Evolutionary conservation across 2,888 invertebrate species (phyloP), one percentile per base, ranked within the genome.

Genomic region (Stegophylla sp.): DNA sequence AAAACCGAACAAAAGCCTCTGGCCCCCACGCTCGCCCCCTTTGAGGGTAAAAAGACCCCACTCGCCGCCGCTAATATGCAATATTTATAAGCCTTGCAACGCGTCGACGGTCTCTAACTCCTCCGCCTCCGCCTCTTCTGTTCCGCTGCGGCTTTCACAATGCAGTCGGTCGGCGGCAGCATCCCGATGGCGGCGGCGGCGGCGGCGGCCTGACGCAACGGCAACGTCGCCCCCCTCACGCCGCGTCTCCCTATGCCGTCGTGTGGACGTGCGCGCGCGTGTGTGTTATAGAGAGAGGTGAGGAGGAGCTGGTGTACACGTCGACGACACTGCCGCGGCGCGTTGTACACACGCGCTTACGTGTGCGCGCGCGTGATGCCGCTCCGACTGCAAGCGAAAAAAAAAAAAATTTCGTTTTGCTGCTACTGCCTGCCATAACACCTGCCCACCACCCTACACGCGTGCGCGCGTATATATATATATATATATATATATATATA

Each of bases 161-260:
- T 66, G 75, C 75, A 66, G 43, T 41, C 64, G 43, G 34, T n/a
- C 26, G 34, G 3, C 74, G 61, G 61, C 28, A 26, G 26, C 64
- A n/a, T n/a, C n/a, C n/a, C n/a, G n/a, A n/a, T n/a, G 64, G 64
- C 75, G 17, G 26, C 75, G 53, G 75, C 75, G 17, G 20, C 71
- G 51, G 17, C 51, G 64, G 5, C 48, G 34, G 45, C 34, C 10
- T 13, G 10, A 3, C 13, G 34, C 23, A 20, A 63, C 51, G 75
- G 75, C 75, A 76, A 76, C 75, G 53, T 51, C 64, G 75, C 75
- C 64, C 61, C n/a, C n/a, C 34, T 28, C 45, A 17, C 23, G 20
- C 63, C 73, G 17, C 20, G 2, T 0, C 61, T 28, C 0, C 28
- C 20, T 15, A 20, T 56, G 1, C 28, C 34, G 28, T 0, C 15